A percentile compares a stretch with the other conserved stretches of the same genome.
phyloP scores from a whole-genome alignment of 2,888 invertebrate species.

The Drosophila incognita region DNA sequence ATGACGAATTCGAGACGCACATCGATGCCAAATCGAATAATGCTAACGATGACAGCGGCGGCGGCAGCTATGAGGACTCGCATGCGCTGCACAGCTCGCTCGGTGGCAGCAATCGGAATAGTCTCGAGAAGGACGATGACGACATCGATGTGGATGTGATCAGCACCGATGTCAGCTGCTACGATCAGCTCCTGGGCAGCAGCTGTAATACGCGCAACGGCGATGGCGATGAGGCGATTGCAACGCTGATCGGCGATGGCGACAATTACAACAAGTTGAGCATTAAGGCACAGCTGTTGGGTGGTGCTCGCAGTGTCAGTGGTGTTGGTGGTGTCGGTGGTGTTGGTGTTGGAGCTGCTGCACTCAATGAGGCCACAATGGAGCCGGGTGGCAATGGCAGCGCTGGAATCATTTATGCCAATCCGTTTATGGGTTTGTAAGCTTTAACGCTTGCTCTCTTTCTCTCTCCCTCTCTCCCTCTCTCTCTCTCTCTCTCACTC shows the following conservation, averaged over 20 bases:
- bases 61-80: constrained; percentile 85
- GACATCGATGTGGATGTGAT: constrained; percentile 85
- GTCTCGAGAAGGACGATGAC: constrained; percentile 84
- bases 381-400: constrained; percentile 60
- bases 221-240: constrained; percentile 76
- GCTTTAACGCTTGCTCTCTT: constrained; percentile 27
- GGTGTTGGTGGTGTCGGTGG: constrained; percentile 31
- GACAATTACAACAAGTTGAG: constrained; percentile 63
- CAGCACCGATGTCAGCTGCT: constrained; percentile 85
- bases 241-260: constrained; percentile 78
- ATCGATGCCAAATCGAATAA: constrained; percentile 83
- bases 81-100: constrained; percentile 84
- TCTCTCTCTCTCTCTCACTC: neutral
- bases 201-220: constrained; percentile 83
- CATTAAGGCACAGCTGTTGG: constrained; percentile 32
- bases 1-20: constrained; percentile 84
- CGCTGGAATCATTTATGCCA: constrained; percentile 85
- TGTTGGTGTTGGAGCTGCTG: constrained; percentile 1
- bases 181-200: constrained; percentile 83
- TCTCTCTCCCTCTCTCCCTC: neutral
- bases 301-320: neutral
- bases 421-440: constrained; percentile 85
- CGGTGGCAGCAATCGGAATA: constrained; percentile 84
- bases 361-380: constrained; percentile 17
- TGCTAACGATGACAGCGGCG: constrained; percentile 84